These are phyloP conservation scores for Leptogaster cylindrica DNA, from an alignment of 2,888 invertebrate genomes.

Conservation along the genomic window DNA sequence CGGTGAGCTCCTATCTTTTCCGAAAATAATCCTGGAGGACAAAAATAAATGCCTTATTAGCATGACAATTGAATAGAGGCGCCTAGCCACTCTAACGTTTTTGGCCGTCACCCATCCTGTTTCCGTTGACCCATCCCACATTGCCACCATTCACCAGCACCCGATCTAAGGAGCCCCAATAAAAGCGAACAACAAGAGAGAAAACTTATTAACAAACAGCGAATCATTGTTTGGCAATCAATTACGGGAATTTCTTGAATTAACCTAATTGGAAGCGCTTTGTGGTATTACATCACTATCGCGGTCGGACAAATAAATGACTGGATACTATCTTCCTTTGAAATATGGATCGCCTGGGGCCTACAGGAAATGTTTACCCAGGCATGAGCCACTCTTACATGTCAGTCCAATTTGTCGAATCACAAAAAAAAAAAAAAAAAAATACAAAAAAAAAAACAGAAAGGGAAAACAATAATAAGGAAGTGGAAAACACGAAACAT, in stretches of 20 bases:
- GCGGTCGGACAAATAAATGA: conserved; percentile 10
- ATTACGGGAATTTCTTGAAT: conserved; percentile 12
- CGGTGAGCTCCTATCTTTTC: too few species aligned
- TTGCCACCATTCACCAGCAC: too few species aligned
- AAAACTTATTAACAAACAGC: conserved; percentile 7
- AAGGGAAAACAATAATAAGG: too few species aligned
- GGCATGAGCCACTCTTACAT: not conserved
- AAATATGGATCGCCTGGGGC: not conserved
- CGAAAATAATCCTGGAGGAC: not conserved
- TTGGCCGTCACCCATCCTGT: too few species aligned
- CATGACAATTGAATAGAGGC: conserved; percentile 7
- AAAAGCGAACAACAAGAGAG: not conserved
- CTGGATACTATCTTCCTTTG: not conserved
- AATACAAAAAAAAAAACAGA: too few species aligned
- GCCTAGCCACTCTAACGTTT: not conserved
- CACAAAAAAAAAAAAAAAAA: not conserved
- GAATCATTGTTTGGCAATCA: conserved; percentile 12
- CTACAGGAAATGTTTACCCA: not conserved
- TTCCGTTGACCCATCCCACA: too few species aligned
- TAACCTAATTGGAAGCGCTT: conserved; percentile 14
- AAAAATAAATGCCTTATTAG: conserved; percentile 3
- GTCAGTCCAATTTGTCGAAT: conserved; percentile 10
- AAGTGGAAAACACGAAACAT: not conserved
- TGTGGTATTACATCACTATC: conserved; percentile 3
- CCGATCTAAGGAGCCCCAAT: not conserved